These are phyloP conservation scores for Drosophila siamana DNA, from an alignment of 2,888 invertebrate species.

Conservation along the genomic window DNA sequence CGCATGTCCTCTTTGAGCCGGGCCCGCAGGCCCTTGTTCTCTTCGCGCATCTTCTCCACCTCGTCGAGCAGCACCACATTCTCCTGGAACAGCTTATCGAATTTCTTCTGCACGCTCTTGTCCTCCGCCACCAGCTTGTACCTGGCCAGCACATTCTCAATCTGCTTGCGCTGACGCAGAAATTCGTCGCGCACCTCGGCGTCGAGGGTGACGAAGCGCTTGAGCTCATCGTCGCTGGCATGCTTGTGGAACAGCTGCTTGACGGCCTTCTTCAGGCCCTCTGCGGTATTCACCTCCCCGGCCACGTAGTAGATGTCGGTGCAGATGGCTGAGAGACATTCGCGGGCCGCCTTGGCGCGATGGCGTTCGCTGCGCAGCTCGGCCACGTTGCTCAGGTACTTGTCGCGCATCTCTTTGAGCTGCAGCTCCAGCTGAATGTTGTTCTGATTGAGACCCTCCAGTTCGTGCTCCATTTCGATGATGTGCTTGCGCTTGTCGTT, in stretches of 20 bases:
- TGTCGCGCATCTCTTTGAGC: conserved; percentile 91
- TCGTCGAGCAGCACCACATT: conserved; percentile 92
- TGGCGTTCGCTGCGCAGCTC: conserved; percentile 89
- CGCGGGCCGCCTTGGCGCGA: conserved; percentile 88
- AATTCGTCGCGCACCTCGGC: conserved; percentile 91
- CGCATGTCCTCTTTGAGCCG: conserved; percentile 57
- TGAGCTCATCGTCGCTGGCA: conserved; percentile 89
- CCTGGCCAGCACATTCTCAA: conserved; percentile 87
- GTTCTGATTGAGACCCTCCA: conserved; percentile 91
- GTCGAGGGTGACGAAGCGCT: conserved; percentile 89
- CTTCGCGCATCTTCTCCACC: conserved; percentile 89
- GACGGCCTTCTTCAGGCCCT: conserved; percentile 80
- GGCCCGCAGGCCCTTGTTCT: conserved; percentile 61
- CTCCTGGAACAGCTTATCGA: conserved; percentile 89
- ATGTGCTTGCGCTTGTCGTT: conserved; percentile 93
- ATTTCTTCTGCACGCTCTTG: conserved; percentile 68
- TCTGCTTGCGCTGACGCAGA: conserved; percentile 92
- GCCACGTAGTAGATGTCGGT: conserved; percentile 93
- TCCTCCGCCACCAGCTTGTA: conserved; percentile 69
- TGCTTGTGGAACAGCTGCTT: conserved; percentile 86
- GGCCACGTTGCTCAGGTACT: conserved; percentile 89
- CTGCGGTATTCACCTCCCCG: conserved; percentile 91
- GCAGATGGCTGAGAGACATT: conserved; percentile 90
- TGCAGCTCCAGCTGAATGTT: conserved; percentile 90
- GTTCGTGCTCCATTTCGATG: conserved; percentile 92